Percentiles rank a stretch among this genome's conserved stretches.
Conservation (phyloP, 2,797 vertebrate genomes). For the Ctenopoma kingsleyae region DNA sequence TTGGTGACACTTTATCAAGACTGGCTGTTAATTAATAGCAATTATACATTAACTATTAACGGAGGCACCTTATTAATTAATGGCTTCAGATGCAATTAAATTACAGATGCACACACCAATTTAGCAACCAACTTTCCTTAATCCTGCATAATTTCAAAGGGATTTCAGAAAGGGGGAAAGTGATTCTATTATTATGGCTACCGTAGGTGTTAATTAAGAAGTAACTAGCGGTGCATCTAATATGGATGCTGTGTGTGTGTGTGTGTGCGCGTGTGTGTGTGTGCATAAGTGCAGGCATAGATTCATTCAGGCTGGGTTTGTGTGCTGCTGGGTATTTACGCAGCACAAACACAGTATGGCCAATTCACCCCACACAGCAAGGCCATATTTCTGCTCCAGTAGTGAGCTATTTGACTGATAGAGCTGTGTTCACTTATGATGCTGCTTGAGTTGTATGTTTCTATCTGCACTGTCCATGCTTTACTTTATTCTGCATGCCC, state of each 20-base stretch:
- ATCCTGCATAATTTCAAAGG: slow-evolving; percentile 90
- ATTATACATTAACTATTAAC: slow-evolving; percentile 88
- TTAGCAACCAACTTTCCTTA: slow-evolving; percentile 89
- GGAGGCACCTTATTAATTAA: slow-evolving; percentile 90
- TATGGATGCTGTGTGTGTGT: slow-evolving; percentile 51
- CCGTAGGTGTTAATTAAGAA: slow-evolving; percentile 88
- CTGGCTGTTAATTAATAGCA: slow-evolving; percentile 86
- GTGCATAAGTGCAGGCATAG: slow-evolving; percentile 29
- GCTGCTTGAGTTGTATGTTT: slow-evolving; percentile 38
- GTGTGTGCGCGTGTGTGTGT: slow-evolving; percentile 31
- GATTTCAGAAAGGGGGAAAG: slow-evolving; percentile 85
- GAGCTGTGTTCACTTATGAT: slow-evolving; percentile 32
- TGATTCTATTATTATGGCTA: slow-evolving; percentile 81
- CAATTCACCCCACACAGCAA: slow-evolving; percentile 66
- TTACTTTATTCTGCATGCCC: slow-evolving; percentile 25
- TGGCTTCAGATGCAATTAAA: slow-evolving; percentile 88
- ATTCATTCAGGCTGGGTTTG: slow-evolving; percentile 46
- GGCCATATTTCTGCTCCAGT: slow-evolving; percentile 48
- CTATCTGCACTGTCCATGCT: slow-evolving; percentile 18
- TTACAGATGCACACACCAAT: slow-evolving; percentile 89
- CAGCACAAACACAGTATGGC: slow-evolving; percentile 69
- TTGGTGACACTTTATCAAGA: slow-evolving; percentile 87
- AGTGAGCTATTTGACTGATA: slow-evolving; percentile 21
- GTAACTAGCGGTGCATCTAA: slow-evolving; percentile 82
- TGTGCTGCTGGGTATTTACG: slow-evolving; percentile 69